These are phyloP conservation scores for Glaucidium brasilianum DNA, from an alignment of 2,113 vertebrate genomes.

Conservation along the genomic window DNA sequence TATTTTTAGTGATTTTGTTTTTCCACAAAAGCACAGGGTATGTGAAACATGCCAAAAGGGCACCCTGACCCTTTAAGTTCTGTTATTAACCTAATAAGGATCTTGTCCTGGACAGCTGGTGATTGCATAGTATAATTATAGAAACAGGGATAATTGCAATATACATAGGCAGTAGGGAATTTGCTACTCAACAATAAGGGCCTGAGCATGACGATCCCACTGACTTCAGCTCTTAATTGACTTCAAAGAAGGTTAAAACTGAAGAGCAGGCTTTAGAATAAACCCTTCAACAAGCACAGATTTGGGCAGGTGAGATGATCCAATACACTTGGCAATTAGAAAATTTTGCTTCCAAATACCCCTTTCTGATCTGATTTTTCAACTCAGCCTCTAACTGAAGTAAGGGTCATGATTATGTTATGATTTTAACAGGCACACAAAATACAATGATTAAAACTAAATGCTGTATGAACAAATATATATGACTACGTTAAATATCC, in stretches of 20 bases:
- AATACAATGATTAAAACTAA: neutral
- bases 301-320: neutral
- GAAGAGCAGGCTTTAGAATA: neutral
- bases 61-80: slow-evolving; percentile 72
- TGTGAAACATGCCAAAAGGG: slow-evolving; percentile 66
- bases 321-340: neutral
- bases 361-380: neutral
- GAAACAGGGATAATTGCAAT: slow-evolving; percentile 58
- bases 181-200: neutral
- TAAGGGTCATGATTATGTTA: neutral
- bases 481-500: neutral
- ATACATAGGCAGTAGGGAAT: neutral
- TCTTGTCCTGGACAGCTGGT: slow-evolving; percentile 55
- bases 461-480: neutral
- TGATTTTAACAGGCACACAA: neutral
- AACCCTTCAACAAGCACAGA: slow-evolving; percentile 17
- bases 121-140: slow-evolving; percentile 73
- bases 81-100: slow-evolving; percentile 76
- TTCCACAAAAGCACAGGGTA: slow-evolving; percentile 33
- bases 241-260: neutral
- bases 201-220: neutral
- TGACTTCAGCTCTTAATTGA: neutral
- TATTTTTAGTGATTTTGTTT: slow-evolving; percentile 65
- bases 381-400: neutral
- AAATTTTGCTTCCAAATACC: neutral